Evolutionary conservation across 2,113 vertebrate genomes (phyloP).

Genomic region (Galemys pyrenaicus): DNA sequence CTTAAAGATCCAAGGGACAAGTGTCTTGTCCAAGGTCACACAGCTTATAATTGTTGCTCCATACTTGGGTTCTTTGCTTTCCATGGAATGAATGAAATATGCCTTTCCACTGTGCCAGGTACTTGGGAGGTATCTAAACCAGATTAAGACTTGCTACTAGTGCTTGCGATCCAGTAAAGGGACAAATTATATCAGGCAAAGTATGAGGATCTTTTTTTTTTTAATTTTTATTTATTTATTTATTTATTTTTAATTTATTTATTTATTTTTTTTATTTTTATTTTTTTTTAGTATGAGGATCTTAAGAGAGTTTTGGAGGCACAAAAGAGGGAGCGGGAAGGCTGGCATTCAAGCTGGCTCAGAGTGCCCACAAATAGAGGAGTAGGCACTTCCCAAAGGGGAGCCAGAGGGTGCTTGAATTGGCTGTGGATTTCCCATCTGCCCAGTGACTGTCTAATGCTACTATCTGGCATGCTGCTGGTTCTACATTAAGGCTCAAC

Average conservation of each 20-base stretch:
- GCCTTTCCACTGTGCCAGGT: background rate
- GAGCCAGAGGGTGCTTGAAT: background rate
- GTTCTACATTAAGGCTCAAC: background rate
- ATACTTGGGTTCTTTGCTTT: background rate
- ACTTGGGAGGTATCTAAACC: background rate
- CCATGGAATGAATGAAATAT: background rate
- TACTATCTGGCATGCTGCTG: background rate
- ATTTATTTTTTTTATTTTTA: too few relatives aligned
- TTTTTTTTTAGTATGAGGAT: background rate
- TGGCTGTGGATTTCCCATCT: background rate
- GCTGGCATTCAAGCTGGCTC: background rate
- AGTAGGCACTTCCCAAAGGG: background rate
- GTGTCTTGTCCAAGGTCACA: background rate
- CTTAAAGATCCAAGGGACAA: background rate
- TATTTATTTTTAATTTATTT: too few relatives aligned
- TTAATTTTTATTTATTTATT: too few relatives aligned
- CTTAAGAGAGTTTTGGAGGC: background rate
- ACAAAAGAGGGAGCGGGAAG: constrained; percentile 27
- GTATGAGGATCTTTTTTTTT: background rate
- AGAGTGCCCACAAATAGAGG: background rate
- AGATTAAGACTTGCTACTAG: background rate
- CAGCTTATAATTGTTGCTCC: background rate
- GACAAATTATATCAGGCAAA: constrained; percentile 2
- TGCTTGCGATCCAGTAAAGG: background rate
- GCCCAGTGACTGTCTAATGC: background rate